A percentile compares a stretch with the other conserved stretches of the same genome.
phyloP scores from a whole-genome alignment of 2,888 invertebrate species.

The Sisyra terminalis region DNA sequence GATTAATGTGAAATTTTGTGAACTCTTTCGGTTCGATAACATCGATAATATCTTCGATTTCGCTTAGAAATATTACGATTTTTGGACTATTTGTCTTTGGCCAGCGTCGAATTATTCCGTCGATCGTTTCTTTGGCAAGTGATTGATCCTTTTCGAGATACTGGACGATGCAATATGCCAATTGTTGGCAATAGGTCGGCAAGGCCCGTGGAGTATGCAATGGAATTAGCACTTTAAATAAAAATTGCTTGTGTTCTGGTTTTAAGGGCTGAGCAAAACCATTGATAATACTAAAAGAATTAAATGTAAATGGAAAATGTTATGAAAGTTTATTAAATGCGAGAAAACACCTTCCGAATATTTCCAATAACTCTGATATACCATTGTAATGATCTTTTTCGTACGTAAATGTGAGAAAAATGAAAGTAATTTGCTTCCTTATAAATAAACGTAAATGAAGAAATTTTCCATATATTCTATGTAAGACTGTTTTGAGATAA shows the following conservation, averaged over 20 bases:
- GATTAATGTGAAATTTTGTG: conserved; percentile 88
- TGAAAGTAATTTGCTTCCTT: conserved; percentile 99
- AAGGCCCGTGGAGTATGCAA: conserved; percentile 97
- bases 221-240: conserved; percentile 94
- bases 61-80: conserved; percentile 98
- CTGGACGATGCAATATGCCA: conserved; percentile 99
- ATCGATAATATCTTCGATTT: conserved; percentile 96
- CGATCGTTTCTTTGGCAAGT: conserved; percentile 92
- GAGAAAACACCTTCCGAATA: conserved; percentile 67
- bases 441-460: conserved; percentile 97
- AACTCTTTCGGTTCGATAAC: conserved; percentile 98
- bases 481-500: conserved; percentile 96
- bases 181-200: conserved; percentile 95
- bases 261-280: conserved; percentile 98
- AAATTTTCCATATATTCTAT: conserved; percentile 99
- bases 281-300: conserved; percentile 83
- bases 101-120: conserved; percentile 97
- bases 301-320: neutral
- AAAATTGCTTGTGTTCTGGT: conserved; percentile 97
- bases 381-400: conserved; percentile 99
- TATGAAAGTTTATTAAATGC: neutral
- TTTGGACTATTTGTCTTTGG: conserved; percentile 99
- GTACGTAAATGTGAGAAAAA: conserved; percentile 97
- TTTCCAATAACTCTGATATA: conserved; percentile 95
- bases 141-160: conserved; percentile 98